Evolutionary conservation across 1,140 invertebrate species (phyloP).

Genomic region (silkworm (Bombyx mori)): DNA sequence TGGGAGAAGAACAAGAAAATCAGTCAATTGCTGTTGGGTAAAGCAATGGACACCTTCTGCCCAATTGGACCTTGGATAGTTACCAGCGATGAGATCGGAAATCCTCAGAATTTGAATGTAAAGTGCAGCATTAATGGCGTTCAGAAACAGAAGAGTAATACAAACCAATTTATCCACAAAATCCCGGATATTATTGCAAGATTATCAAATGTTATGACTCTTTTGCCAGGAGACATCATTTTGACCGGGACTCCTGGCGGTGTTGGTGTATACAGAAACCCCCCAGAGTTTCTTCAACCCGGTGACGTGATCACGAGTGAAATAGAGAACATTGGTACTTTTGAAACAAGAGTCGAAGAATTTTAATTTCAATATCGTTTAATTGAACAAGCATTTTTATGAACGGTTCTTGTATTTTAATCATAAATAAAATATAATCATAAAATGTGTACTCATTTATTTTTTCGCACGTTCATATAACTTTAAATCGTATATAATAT

Average conservation of each 20-base stretch:
- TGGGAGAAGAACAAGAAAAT: conserved; percentile 87
- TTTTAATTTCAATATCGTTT: conserved; percentile 7
- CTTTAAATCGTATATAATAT: too few species aligned
- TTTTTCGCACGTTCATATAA: too few species aligned
- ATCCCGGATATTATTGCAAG: conserved; percentile 83
- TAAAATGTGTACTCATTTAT: too few species aligned
- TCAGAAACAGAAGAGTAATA: conserved; percentile 84
- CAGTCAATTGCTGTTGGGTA: conserved; percentile 80
- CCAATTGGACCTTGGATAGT: conserved; percentile 83
- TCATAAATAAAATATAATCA: too few species aligned
- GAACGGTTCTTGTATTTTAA: too few species aligned
- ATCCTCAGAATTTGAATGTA: conserved; percentile 80
- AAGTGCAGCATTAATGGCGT: conserved; percentile 82
- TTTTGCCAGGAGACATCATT: conserved; percentile 87
- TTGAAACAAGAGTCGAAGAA: conserved; percentile 15
- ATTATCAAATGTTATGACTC: conserved; percentile 82
- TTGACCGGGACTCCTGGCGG: conserved; percentile 89
- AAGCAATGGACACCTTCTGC: conserved; percentile 85
- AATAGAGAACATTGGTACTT: conserved; percentile 18
- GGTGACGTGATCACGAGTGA: conserved; percentile 18
- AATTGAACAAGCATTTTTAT: too few species aligned
- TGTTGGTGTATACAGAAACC: conserved; percentile 81
- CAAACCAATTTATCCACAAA: conserved; percentile 83
- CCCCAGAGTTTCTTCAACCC: conserved; percentile 57
- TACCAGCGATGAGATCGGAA: conserved; percentile 78